A percentile compares a stretch with the other conserved stretches of the same genome.
These are phyloP conservation scores for Pseudomyrmex flavicornis DNA, from an alignment of 1,140 invertebrate genomes.

Conservation along the genomic window DNA sequence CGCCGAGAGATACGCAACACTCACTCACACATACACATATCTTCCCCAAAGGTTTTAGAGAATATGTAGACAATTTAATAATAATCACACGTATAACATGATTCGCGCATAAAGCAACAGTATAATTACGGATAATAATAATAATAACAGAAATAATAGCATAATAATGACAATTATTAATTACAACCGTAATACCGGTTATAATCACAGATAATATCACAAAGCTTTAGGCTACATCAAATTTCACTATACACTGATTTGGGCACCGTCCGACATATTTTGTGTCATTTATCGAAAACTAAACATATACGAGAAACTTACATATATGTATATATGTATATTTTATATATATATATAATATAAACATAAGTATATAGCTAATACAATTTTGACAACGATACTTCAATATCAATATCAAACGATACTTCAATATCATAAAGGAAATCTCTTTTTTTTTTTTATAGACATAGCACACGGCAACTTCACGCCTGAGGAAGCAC, in stretches of 20 bases:
- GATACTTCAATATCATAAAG: neutral
- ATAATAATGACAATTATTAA: constrained; percentile 37
- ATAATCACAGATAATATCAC: constrained; percentile 34
- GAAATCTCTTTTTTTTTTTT: neutral
- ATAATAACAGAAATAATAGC: constrained; percentile 30
- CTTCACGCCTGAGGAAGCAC: constrained; percentile 87
- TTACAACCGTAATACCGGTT: constrained; percentile 13
- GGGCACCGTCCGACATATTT: neutral
- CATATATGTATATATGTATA: neutral
- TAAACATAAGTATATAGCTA: neutral
- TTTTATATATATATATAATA: neutral
- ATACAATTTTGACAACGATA: neutral
- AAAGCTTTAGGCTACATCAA: constrained; percentile 24
- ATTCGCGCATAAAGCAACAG: neutral
- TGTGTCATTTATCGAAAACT: neutral
- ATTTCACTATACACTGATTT: constrained; percentile 6
- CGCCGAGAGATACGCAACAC: too few relatives aligned
- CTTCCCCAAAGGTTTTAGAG: neutral
- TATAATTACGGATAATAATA: neutral
- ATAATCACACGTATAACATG: neutral
- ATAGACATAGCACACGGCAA: constrained; percentile 90
- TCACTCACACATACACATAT: neutral
- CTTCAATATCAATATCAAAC: neutral
- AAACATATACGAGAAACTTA: neutral
- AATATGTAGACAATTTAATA: neutral